These are phyloP conservation scores for Apodemia mormo DNA, from an alignment of 2,888 invertebrate genomes.

Conservation along the genomic window DNA sequence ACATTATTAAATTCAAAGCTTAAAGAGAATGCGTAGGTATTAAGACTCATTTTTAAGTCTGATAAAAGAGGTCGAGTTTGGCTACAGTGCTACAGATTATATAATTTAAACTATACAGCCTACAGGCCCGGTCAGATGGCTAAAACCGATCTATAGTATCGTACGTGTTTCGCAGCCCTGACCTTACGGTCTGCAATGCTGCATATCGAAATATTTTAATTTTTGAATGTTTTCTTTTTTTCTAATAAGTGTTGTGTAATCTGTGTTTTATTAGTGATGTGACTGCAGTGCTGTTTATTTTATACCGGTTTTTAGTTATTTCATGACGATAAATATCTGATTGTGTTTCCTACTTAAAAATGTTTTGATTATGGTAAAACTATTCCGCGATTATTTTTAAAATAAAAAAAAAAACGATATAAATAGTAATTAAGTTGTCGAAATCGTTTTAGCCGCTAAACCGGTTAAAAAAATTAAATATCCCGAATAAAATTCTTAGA, in stretches of 20 bases:
- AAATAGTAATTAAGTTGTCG: no score
- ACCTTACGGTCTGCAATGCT: conserved; percentile 15
- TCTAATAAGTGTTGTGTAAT: not conserved
- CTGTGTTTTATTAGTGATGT: conserved; percentile 8
- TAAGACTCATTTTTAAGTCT: not conserved
- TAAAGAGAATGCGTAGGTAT: no score
- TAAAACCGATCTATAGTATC: conserved; percentile 13
- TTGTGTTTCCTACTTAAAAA: not conserved
- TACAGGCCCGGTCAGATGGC: conserved; percentile 11
- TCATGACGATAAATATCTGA: not conserved
- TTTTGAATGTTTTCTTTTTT: not conserved
- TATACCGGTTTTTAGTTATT: conserved; percentile 12
- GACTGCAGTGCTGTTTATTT: not conserved
- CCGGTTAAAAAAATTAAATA: no score
- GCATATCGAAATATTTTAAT: conserved; percentile 6
- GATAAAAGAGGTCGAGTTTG: conserved; percentile 6
- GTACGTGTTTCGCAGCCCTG: conserved; percentile 13
- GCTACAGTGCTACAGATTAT: conserved; percentile 12
- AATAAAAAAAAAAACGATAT: no score
- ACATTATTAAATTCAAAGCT: no score
- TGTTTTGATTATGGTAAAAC: not conserved
- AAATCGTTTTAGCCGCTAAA: no score
- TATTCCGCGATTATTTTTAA: no score
- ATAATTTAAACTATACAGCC: conserved; percentile 12
- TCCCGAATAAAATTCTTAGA: no score